Evolutionary conservation across 2,888 invertebrate species (phyloP), one percentile per base, ranked within the genome.

Genomic region (Apodemia duryi): DNA sequence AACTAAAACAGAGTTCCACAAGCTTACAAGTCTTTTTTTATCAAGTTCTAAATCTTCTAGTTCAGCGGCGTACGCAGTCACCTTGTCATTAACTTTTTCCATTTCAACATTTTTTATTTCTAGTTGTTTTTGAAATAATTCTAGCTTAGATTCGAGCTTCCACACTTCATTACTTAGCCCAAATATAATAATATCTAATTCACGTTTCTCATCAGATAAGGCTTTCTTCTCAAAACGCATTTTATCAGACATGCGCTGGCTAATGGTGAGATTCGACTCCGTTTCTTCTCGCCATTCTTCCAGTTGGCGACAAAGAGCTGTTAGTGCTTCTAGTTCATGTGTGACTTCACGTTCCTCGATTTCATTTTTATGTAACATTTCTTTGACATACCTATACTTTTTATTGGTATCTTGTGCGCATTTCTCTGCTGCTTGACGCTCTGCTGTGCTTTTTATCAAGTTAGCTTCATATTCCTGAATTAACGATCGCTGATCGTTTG

Each of bases 1-100:
- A 11, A 94, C 88, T 2, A 97, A 92, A 54, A 96, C 95, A 13
- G 95, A 94, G 77, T 95, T 95, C 96, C 96, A 97, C 6, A 95
- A 92, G 73, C 94, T 94, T 69, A 95, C 92, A 28, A 96, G 85
- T 6, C 94, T 94, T 52, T 94, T 94, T 69, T 95, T 94, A 73
- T 96, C 96, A 62, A 93, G 85, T 73, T 95, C 94, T 63, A 96
- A 78, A 32, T 94, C 94, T 77, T 96, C 95, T 29, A 96, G 84
- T 76, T 96, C 96, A 0, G 95, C 93, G 68, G 94, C 95, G n/a
- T 95, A 95, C 69, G 95, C 93, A 0, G 94, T 93, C 41, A 95
- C 93, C 83, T 83, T 90, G 65, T 91, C 91, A 62, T 85, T 89
- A 5, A 88, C 80, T 71, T 83, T 84, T 67, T 94, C 93, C 77